Evolutionary conservation across 2,797 vertebrate species (phyloP), one percentile per base, ranked within the genome.

Genomic region (Bradypodion pumilum): DNA sequence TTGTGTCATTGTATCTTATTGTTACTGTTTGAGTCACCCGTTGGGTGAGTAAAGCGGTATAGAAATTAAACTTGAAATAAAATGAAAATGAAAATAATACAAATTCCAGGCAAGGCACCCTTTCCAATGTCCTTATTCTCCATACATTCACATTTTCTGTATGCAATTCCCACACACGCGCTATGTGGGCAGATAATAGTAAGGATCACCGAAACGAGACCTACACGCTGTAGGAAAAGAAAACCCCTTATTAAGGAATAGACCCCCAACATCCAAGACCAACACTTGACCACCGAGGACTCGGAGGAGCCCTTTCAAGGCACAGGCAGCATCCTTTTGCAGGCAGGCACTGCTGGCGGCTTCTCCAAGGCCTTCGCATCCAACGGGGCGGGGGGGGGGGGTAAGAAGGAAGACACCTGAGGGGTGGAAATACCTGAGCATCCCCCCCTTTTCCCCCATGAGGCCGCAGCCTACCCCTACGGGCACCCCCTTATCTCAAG

Each of bases 251-350:
- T 1, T 25, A 29, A 32, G 16, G 59, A 40, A 35, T 19, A n/a
- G 21, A 81, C 59, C 66, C 65, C 16, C 56, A n/a, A n/a, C n/a
- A n/a, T 49, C 46, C 65, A 66, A n/a, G 74, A 74, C 37, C 78
- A 83, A 65, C 80, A 81, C 52, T 59, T 16, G 27, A 29, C 15
- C n/a, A n/a, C n/a, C n/a, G n/a, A n/a, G n/a, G n/a, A n/a, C n/a
- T n/a, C n/a, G 42, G 66, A 60, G 16, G 21, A 44, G 35, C 65
- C 23, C 25, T 70, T 40, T 25, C 77, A 19, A 52, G 44, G 49
- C 21, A 52, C 1, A 29, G 42, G 78, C 86, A 69, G 82, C 87
- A 87, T 85, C 88, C 81, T 75, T 75, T 59, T 32, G 12, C 46
- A 35, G 3, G 69, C 85, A 19, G 60, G 72, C 44, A n/a, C n/a